These are phyloP conservation scores for Phrynocephalus versicolor DNA, from an alignment of 2,113 vertebrate species.

Conservation along the genomic window DNA sequence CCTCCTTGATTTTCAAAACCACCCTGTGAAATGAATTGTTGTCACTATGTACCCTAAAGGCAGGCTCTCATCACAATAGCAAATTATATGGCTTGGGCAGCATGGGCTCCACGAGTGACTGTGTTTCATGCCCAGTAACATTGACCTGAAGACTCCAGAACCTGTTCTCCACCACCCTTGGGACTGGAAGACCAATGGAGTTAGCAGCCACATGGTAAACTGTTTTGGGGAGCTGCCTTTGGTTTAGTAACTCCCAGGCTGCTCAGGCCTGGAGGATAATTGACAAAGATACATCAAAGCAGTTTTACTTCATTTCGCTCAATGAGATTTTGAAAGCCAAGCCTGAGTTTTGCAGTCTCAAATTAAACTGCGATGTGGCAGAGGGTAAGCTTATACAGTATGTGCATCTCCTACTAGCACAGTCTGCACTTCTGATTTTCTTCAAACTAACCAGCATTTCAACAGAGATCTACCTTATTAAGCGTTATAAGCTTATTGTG, in stretches of 20 bases:
- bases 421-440: conserved; percentile 42
- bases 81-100: background rate
- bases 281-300: background rate
- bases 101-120: background rate
- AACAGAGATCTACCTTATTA: conserved; percentile 43
- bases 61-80: background rate
- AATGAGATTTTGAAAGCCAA: conserved; percentile 53
- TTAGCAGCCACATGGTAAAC: no score
- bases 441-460: conserved; percentile 44
- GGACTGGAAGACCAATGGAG: background rate
- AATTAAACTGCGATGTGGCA: conserved; percentile 47
- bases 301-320: conserved; percentile 45
- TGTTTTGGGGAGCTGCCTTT: background rate
- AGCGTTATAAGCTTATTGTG: conserved; percentile 50
- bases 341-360: conserved; percentile 32
- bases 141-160: background rate
- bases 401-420: conserved; percentile 12
- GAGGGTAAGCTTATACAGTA: background rate
- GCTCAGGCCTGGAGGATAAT: background rate
- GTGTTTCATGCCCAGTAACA: background rate
- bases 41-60: background rate
- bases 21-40: background rate
- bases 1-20: background rate
- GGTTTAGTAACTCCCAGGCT: background rate
- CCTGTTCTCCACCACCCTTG: background rate